Percentiles rank a stretch among this genome's conserved stretches.
These are phyloP conservation scores for Sebastes schlegelii DNA, from an alignment of 2,113 vertebrate genomes.

Conservation along the genomic window DNA sequence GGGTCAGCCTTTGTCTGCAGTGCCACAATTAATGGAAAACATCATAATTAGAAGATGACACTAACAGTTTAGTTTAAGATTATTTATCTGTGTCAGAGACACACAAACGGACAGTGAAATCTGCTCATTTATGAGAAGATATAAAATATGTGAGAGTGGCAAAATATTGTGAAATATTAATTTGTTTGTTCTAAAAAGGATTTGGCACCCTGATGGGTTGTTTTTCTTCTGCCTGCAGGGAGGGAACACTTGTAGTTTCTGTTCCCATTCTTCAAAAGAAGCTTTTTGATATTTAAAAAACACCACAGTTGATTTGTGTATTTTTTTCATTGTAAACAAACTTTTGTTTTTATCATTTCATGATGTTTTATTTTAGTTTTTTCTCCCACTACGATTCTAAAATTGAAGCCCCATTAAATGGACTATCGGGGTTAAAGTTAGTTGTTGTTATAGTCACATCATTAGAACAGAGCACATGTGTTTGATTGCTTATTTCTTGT, in stretches of 20 bases:
- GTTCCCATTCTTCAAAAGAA: slow-evolving; percentile 24
- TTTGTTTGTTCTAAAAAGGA: slow-evolving; percentile 47
- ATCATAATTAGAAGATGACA: slow-evolving; percentile 1
- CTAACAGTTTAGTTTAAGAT: not conserved
- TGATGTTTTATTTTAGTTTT: not conserved
- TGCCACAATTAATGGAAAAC: not conserved
- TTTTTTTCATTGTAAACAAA: slow-evolving; percentile 6
- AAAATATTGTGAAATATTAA: slow-evolving; percentile 58
- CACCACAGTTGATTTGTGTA: slow-evolving; percentile 13
- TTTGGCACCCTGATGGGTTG: slow-evolving; percentile 46
- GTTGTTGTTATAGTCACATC: not conserved
- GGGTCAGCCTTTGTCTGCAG: not conserved
- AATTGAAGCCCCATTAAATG: not conserved
- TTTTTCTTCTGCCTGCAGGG: slow-evolving; percentile 33
- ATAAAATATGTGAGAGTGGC: slow-evolving; percentile 21
- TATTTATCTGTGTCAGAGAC: slow-evolving; percentile 9
- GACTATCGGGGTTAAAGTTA: not conserved
- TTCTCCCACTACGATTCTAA: not conserved
- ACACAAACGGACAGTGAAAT: not conserved
- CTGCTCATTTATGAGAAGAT: slow-evolving; percentile 23
- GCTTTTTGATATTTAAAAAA: slow-evolving; percentile 20
- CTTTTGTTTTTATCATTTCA: slow-evolving; percentile 12
- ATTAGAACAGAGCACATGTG: not conserved
- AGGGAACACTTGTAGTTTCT: slow-evolving; percentile 26
- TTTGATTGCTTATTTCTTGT: slow-evolving; percentile 11